Evolutionary conservation across 2,113 vertebrate genomes (phyloP), one percentile per base, ranked within the genome.

Genomic region (Pipa parva): DNA sequence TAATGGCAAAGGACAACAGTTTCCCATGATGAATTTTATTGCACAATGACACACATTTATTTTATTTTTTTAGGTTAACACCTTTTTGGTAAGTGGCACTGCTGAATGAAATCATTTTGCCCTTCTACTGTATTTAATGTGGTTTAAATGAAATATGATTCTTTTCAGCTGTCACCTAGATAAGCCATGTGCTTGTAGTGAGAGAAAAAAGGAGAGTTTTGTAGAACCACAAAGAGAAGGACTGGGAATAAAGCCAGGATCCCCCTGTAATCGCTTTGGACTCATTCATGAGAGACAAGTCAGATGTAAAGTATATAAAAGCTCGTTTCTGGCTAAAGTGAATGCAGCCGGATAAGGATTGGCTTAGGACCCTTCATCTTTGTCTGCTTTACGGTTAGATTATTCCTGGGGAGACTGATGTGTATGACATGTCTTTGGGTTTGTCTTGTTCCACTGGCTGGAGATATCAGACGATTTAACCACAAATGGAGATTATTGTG

Each of bases 81-180:
- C 57, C 65, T 69, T 58, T 26, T 17, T 59, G 29, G 39, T 49
- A 37, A 50, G 64, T 59, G 42, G 11, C 29, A 54, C 48, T 24
- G 18, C 60, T 61, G 24, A 61, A 61, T 68, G 65, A 58, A 46
- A 51, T 45, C 20, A 37, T 29, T 48, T 61, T 54, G 33, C 66
- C 58, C 54, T 42, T 54, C 28, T 58, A 61, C 58, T n/a, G n/a
- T n/a, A n/a, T n/a, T 31, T 70, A 61, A 70, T 70, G 49, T 70
- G 57, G 42, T 70, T 68, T 70, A 61, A 70, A 70, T 70, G 57
- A 60, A 61, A 70, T 60, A 52, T 61, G 58, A 70, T 26, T 42
- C 58, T 60, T 70, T 61, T 70, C 66, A 70, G 46, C 66, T 70
- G 66, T 70, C 66, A 70, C 66, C 57, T 59, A 70, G 57, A 70